Base-by-base conservation (phyloP, 2,888 invertebrate species). In the Acanthococcus lagerstroemiae region DNA sequence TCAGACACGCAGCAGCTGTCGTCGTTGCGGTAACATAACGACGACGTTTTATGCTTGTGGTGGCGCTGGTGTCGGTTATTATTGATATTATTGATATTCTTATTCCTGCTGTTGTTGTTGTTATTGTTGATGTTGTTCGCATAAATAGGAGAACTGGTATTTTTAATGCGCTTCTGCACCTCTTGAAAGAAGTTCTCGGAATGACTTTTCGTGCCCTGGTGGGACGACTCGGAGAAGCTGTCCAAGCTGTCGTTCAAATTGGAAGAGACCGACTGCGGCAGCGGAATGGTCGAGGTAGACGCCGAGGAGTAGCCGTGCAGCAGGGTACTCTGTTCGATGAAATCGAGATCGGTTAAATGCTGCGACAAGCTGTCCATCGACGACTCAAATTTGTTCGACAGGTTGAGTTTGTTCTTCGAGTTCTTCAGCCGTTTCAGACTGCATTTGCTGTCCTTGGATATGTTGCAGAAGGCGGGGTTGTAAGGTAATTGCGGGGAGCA, bases 281-380 rank as follows among this genome's bases (percentile, higher is more conserved):
- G 77, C 22, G 90, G 90, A 1, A 89, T 89, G 21, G 89, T 90
- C 67, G 90, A 88, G 66, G 90, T 90, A 55, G 90, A 89, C 48
- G 89, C 89, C 12, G 88, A 87, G 3, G 88, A 87, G 71, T 66
- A 86, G 12, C 69, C 65, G 63, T 55, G 46, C 22, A 69, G 50
- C 27, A 72, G 66, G 21, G 65, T 68, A 7, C 65, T 69, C 46
- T 66, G 67, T 30, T 68, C 58, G 7, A 26, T 56, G 19, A 58
- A 25, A 17, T 67, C 67, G 19, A 63, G 17, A 50, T 52, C 58
- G 21, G 52, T 54, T 17, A 55, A 65, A 21, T 63, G 55, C 56
- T 50, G 56, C 52, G 67, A 44, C 26, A 55, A 30, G 21, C 46
- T 48, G 22, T 58, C 66, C 12, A 67, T 44, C 26, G 56, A 56